Percentiles rank a stretch among this genome's conserved stretches.
phyloP scores from a whole-genome alignment of 2,797 vertebrate species.

The Sebastes taczanowskii region DNA sequence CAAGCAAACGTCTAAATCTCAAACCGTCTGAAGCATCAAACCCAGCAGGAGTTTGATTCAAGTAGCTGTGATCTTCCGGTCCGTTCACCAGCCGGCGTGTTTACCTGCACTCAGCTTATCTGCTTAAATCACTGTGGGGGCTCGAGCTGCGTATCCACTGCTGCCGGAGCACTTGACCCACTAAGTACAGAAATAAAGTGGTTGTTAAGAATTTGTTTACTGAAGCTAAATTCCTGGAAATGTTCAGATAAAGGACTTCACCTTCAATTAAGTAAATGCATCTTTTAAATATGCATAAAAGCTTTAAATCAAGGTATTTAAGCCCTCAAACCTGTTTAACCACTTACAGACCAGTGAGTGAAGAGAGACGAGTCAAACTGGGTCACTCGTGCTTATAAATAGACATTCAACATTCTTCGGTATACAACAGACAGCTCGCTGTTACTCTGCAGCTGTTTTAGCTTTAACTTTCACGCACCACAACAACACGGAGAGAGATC shows the following conservation, averaged over 20 bases:
- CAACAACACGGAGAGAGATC: not conserved
- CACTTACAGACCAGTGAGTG: not conserved
- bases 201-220: slow-evolving; percentile 1
- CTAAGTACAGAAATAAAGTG: slow-evolving; percentile 30
- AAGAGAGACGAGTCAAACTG: slow-evolving; percentile 24
- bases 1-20: not conserved
- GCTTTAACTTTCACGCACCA: not conserved
- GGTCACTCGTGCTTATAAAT: slow-evolving; percentile 52
- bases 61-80: too few relatives aligned
- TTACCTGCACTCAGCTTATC: slow-evolving; percentile 14
- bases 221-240: not conserved
- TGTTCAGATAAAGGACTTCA: not conserved
- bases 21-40: slow-evolving; percentile 5
- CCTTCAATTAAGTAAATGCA: not conserved
- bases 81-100: not conserved
- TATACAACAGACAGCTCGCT: not conserved
- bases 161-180: slow-evolving; percentile 31
- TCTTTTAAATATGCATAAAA: not conserved
- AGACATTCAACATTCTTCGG: slow-evolving; percentile 35
- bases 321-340: not conserved
- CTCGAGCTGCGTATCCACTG: not conserved
- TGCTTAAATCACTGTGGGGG: slow-evolving; percentile 35
- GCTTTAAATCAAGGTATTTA: not conserved
- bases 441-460: slow-evolving; percentile 6
- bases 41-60: slow-evolving; percentile 33